These are phyloP conservation scores for Daktulosphaira vitifoliae DNA, from an alignment of 1,140 invertebrate species.

Conservation along the genomic window DNA sequence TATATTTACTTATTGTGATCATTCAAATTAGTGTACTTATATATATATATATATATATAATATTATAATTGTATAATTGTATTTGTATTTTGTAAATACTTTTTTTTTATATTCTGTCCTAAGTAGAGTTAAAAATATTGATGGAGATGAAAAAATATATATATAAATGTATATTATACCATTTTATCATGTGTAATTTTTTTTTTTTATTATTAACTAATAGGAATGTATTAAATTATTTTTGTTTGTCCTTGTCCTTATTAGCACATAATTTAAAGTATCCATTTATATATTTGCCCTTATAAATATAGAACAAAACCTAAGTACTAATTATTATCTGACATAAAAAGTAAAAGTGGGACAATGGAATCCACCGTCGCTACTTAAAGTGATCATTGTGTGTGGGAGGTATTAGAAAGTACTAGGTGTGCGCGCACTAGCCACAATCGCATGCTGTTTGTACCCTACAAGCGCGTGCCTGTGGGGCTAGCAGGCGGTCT, in stretches of 20 bases:
- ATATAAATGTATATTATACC: conserved; percentile 30
- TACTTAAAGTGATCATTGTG: conserved; percentile 12
- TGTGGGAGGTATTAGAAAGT: conserved; percentile 29
- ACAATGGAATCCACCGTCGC: neutral
- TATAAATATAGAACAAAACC: neutral
- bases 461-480: neutral
- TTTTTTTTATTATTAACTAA: neutral
- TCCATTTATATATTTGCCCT: no score
- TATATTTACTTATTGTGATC: conserved; percentile 34
- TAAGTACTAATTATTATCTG: conserved; percentile 18
- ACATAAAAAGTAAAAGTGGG: conserved; percentile 31
- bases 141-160: conserved; percentile 28
- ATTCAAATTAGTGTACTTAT: conserved; percentile 33
- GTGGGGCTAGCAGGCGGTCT: neutral
- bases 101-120: conserved; percentile 34
- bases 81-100: conserved; percentile 34
- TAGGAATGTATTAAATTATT: no score
- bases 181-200: no score
- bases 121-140: conserved; percentile 30
- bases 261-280: no score
- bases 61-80: neutral
- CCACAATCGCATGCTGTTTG: neutral
- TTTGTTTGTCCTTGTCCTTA: conserved; percentile 17
- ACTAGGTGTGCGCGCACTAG: neutral
- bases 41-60: conserved; percentile 28